phyloP scores from a whole-genome alignment of 2,113 vertebrate genomes.

The Scartelaos histophorus region DNA sequence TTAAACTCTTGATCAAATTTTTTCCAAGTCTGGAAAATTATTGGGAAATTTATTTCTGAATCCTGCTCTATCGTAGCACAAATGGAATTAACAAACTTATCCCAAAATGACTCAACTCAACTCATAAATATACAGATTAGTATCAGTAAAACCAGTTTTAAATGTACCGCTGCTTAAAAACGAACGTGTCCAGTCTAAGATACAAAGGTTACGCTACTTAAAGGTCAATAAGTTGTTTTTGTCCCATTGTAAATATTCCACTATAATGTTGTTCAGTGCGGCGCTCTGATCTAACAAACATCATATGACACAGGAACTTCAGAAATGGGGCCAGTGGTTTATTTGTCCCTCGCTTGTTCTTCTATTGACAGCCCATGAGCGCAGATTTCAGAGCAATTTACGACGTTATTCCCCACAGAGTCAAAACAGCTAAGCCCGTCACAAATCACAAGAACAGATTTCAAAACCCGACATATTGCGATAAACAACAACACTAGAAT shows the following conservation, averaged over 20 bases:
- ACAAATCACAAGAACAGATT: no score
- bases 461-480: no score
- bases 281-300: slow-evolving; percentile 10
- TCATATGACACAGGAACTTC: slow-evolving; percentile 2
- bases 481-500: no score
- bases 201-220: not conserved
- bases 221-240: not conserved
- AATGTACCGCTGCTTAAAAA: not conserved
- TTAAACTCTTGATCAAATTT: no score
- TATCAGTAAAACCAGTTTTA: not conserved
- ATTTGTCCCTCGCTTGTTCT: not conserved
- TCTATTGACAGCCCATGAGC: not conserved
- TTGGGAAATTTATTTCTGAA: not conserved
- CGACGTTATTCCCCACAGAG: not conserved
- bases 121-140: not conserved
- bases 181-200: not conserved
- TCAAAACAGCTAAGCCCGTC: no score
- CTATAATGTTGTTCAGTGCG: slow-evolving; percentile 6
- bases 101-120: not conserved
- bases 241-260: not conserved
- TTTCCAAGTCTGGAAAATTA: not conserved
- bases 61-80: not conserved
- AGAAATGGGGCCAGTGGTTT: not conserved
- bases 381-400: not conserved
- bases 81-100: not conserved